Percentiles rank a stretch among this genome's conserved stretches.
These are phyloP conservation scores for Thelaira solivaga DNA, from an alignment of 2,888 invertebrate genomes.

Conservation along the genomic window DNA sequence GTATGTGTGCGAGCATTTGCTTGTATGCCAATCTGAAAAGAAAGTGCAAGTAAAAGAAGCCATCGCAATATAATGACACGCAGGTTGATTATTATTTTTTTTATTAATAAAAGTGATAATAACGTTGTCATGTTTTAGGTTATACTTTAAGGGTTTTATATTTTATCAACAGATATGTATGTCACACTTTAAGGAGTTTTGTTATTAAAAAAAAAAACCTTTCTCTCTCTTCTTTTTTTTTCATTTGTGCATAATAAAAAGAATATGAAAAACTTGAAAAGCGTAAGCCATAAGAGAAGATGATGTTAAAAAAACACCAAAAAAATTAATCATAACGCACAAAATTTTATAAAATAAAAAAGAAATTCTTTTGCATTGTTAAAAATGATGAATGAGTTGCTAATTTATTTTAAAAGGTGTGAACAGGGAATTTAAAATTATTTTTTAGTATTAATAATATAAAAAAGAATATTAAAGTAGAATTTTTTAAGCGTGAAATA, in stretches of 20 bases:
- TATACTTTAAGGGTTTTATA: constrained; percentile 26
- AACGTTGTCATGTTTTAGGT: constrained; percentile 52
- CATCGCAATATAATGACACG: constrained; percentile 36
- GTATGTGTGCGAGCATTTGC: not conserved
- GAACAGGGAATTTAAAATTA: not conserved
- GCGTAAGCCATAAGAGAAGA: constrained; percentile 8
- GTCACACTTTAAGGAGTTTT: constrained; percentile 3
- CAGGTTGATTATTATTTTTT: constrained; percentile 33
- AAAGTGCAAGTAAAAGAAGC: constrained; percentile 27
- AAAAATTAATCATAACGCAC: constrained; percentile 24
- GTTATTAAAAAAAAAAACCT: constrained; percentile 22
- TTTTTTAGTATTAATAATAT: not conserved
- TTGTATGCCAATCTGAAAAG: not conserved
- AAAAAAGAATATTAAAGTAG: not conserved
- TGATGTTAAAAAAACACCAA: not conserved
- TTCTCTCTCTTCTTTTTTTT: not conserved
- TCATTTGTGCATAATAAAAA: not conserved
- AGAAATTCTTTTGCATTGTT: not conserved
- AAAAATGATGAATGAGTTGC: constrained; percentile 12
- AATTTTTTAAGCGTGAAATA: not conserved
- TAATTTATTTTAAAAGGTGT: not conserved
- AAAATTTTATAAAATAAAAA: not conserved
- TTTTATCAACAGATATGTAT: constrained; percentile 6
- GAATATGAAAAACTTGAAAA: not conserved
- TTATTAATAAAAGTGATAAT: constrained; percentile 52